phyloP scores from a whole-genome alignment of 35 echinoderm and acorn worm genomes.

The Patiria miniata region DNA sequence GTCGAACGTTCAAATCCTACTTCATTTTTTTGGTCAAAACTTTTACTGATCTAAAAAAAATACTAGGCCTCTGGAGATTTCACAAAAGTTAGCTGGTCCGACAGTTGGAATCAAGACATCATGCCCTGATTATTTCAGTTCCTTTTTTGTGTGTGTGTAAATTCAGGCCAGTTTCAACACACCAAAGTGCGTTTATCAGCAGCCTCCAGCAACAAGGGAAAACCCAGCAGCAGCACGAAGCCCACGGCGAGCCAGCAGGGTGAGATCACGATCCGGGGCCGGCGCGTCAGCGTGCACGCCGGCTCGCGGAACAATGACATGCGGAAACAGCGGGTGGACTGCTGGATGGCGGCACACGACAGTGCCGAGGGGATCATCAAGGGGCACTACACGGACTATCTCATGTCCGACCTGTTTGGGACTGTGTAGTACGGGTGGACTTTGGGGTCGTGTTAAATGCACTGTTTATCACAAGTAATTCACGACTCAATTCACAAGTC shows the following conservation, averaged over 20 bases:
- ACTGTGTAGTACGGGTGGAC: too few relatives aligned
- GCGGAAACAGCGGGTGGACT: not conserved
- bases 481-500: too few relatives aligned
- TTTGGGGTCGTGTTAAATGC: too few relatives aligned
- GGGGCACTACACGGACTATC: constrained; percentile 55
- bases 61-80: too few relatives aligned
- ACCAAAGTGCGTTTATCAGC: constrained; percentile 11
- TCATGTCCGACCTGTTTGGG: constrained; percentile 58
- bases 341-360: constrained; percentile 57
- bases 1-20: too few relatives aligned
- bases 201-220: not conserved
- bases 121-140: too few relatives aligned
- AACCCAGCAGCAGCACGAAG: not conserved
- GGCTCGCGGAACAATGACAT: constrained; percentile 42
- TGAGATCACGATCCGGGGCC: constrained; percentile 30
- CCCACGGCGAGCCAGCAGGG: constrained; percentile 25
- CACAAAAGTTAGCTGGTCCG: too few relatives aligned
- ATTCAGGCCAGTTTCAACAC: not conserved
- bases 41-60: too few relatives aligned
- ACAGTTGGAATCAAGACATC: too few relatives aligned
- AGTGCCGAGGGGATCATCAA: constrained; percentile 51
- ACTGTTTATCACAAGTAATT: too few relatives aligned
- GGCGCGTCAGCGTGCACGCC: constrained; percentile 28
- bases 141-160: too few relatives aligned
- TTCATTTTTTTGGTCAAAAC: too few relatives aligned